These are phyloP conservation scores for Drosophila stalkeri DNA, from an alignment of 2,888 invertebrate genomes.

Conservation along the genomic window DNA sequence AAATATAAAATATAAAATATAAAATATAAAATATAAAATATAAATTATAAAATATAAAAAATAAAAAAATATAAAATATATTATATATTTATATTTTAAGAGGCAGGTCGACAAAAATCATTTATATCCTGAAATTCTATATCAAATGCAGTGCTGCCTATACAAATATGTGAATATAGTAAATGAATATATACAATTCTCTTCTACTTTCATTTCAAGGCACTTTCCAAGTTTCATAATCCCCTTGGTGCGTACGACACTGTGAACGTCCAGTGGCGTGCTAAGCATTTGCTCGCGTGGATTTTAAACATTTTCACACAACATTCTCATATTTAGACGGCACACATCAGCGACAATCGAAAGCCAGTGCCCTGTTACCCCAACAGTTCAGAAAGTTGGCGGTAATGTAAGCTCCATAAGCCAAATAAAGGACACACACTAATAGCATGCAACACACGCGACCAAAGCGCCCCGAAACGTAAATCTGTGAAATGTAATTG, in stretches of 20 bases:
- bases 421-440: slow-evolving; percentile 79
- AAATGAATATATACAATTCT: neutral
- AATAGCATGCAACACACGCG: slow-evolving; percentile 79
- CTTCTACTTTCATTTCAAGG: neutral
- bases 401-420: slow-evolving; percentile 80
- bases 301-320: slow-evolving; percentile 81
- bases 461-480: slow-evolving; percentile 65
- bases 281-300: slow-evolving; percentile 79
- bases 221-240: neutral
- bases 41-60: neutral
- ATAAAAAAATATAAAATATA: neutral
- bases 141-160: too few species aligned
- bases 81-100: neutral
- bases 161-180: too few species aligned
- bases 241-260: neutral
- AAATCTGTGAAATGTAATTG: slow-evolving; percentile 81
- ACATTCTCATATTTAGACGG: slow-evolving; percentile 81
- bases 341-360: slow-evolving; percentile 71
- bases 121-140: too few species aligned
- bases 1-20: neutral
- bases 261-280: slow-evolving; percentile 65
- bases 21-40: neutral
- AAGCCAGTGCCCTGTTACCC: slow-evolving; percentile 22
- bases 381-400: slow-evolving; percentile 32
- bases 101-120: too few species aligned